Evolutionary conservation across 2,888 invertebrate genomes (phyloP), one percentile per base, ranked within the genome.

Genomic region (Lasioglossum pauxillum): DNA sequence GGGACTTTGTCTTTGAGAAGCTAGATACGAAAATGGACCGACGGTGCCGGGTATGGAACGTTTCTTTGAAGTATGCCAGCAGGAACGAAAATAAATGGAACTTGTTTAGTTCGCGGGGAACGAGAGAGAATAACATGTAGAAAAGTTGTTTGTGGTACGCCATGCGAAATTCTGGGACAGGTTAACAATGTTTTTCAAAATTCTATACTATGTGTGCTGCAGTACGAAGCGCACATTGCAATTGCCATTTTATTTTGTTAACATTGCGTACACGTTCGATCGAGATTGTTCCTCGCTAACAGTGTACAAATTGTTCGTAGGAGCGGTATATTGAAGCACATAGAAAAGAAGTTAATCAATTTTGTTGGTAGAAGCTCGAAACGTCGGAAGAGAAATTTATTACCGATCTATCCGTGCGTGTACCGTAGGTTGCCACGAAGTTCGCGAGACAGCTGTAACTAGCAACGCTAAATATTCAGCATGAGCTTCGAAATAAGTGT

Each of bases 391-490:
- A 27, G 60, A 60, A 12, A 49, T 27, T 46, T 31, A 31, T 31
- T 53, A 44, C 19, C 44, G 35, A 41, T 10, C 75, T 75, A 44
- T 60, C 44, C 60, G 19, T 12, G 69, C 10, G 31, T 64, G 41
- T 31, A 7, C 35, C 27, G 41, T 57, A 27, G 8, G n/a, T 41
- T 75, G 75, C 41, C 27, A 71, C 71, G 84, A 69, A 69, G 74
- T 78, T 78, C 75, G 75, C 44, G 44, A 31, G 86, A 75, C 78
- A 85, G 75, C 77, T 78, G 80, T 80, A 75, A 78, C 91, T 93
- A 92, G 93, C 93, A 92, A 92, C 93, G 93, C 93, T 93, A 92
- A 93, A 94, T 93, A 93, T 93, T 92, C 92, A 91, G 74, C 35
- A 57, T 64, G 86, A 81, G 60, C 67, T 31, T 80, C 83, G 41